Base-by-base conservation (phyloP, 2,888 invertebrate species). In the Hedychridium roseum region DNA sequence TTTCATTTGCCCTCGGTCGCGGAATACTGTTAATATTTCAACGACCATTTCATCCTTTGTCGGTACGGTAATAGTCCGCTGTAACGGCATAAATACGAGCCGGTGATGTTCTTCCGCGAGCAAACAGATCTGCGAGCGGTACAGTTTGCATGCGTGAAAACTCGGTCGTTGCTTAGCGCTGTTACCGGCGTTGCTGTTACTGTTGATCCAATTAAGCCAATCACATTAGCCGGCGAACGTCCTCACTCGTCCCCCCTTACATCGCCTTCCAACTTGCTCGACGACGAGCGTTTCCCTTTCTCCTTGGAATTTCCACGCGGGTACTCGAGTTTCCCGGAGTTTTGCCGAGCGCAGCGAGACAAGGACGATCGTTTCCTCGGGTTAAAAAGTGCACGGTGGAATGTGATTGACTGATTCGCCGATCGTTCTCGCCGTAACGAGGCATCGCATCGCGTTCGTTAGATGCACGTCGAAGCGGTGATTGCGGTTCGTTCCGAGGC, bases 181-280 rank as follows among this genome's bases (percentile, higher is more conserved):
- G 3, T n/a, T 49, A 23, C 21, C 30, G 12, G 7, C 32, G 15
- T 45, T 45, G 21, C 31, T 21, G 21, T 43, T 38, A 39, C 32
- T 23, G 30, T 39, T 52, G 48, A 70, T 70, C 56, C 53, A 55
- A 64, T 70, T 70, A 64, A 57, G 35, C 46, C 60, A 70, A 70
- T 68, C 54, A 56, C 61, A 62, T 70, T 70, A 67, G 47, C 21
- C 17, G 20, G 15, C 43, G 26, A 54, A 50, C 49, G 35, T 15
- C 21, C 23, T 14, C 43, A 17, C 36, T 37, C 52, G 46, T 38
- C 38, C 32, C 39, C 36, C 26, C 40, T 36, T 32, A 7, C 12
- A 30, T 43, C 27, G 28, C 23, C 40, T 43, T 54, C 54, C 49
- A 58, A 30, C 38, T 39, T n/a, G n/a, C 11, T 39, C 15, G 31